phyloP scores from a whole-genome alignment of 2,888 invertebrate genomes.

The Bedellia somnulentella region DNA sequence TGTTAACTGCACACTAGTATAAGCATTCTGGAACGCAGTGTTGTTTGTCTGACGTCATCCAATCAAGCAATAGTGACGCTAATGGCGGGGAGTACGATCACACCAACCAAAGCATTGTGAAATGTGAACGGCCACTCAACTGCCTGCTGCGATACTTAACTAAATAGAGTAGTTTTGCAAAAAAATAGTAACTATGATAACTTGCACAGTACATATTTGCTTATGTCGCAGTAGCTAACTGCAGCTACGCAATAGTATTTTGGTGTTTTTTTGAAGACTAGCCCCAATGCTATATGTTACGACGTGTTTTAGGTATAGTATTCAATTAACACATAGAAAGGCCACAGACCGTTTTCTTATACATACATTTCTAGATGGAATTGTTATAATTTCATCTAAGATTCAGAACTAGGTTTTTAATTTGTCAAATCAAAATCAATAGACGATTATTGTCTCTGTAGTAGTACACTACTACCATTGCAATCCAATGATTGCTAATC shows the following conservation, averaged over 20 bases:
- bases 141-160: conserved; percentile 36
- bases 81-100: conserved; percentile 28
- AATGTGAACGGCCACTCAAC: conserved; percentile 59
- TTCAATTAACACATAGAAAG: too few species aligned
- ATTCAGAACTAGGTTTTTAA: too few species aligned
- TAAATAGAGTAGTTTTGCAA: too few species aligned
- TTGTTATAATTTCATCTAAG: too few species aligned
- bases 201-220: conserved; percentile 49
- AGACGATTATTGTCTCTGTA: too few species aligned
- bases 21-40: conserved; percentile 51
- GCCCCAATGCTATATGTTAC: conserved; percentile 51
- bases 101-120: conserved; percentile 51
- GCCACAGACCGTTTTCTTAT: too few species aligned
- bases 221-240: conserved; percentile 49
- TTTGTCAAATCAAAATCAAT: too few species aligned
- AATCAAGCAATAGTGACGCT: conserved; percentile 17
- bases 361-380: too few species aligned
- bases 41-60: conserved; percentile 61
- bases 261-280: conserved; percentile 43
- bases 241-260: conserved; percentile 34
- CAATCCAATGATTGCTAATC: too few species aligned
- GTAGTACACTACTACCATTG: too few species aligned
- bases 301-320: conserved; percentile 56
- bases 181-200: conserved; percentile 54
- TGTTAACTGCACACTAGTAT: conserved; percentile 22